Base-by-base conservation (phyloP, 2,888 invertebrate genomes). In the Anthrax anthrax region DNA sequence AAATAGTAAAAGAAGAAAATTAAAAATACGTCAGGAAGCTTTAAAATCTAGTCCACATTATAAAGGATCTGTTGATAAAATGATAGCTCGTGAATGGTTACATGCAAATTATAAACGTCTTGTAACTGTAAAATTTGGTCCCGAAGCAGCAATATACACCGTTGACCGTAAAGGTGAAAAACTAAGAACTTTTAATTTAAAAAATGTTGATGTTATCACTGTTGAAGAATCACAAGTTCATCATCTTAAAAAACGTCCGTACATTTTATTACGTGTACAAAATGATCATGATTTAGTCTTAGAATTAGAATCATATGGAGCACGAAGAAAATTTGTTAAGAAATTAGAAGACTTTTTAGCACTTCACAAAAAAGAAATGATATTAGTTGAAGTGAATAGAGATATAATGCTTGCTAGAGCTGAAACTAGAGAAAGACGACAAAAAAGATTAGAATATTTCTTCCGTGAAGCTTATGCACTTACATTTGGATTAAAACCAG, bases 381-480 rank as follows among this genome's bases (percentile, higher is more conserved):
- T 82, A 54, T 72, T 79, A 16, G 74, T 76, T 23, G 81, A 84
- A 68, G 50, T 50, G 18, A 67, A 63, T 55, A 76, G 89, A 29
- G 92, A 92, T 55, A 79, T 87, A 52, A 87, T 94, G 76, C 64
- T 92, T 47, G 84, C 87, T 10, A 85, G 89, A 59, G 92, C 92
- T 10, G 95, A 95, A 68, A 95, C 95, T 1, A 82, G 90, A 55
- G 92, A 94, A 60, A 74, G 94, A 9, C 70, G 95, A n/a, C 92
- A 95, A 63, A 84, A 86, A 58, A 82, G 89, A 54, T 66, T 96
- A 45, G 95, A 95, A 63, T 85, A 92, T 71, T 96, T 96, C 73
- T 96, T 96, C 70, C 75, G 95, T 50, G 94, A 95, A 70, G 95
- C 94, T 0, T 95, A 95, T 59, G 90, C 92, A 0, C 72, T 94